Base-by-base conservation (phyloP, 2,113 vertebrate species). In the zebrafish (Danio rerio) region DNA sequence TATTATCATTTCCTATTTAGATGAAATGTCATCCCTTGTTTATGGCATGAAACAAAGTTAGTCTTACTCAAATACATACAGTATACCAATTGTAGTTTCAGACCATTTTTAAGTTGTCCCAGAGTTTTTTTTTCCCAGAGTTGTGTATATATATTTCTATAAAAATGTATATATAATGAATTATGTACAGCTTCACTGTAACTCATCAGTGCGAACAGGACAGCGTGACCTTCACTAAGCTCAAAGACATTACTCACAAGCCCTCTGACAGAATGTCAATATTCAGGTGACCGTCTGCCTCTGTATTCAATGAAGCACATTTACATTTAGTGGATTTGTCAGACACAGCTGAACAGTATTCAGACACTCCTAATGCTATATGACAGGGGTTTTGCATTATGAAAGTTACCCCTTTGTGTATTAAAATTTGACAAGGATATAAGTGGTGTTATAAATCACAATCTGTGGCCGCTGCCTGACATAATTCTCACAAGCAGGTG, bases 401-500 rank as follows among this genome's bases (percentile, higher is more conserved):
- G 45, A 58, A 58, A 18, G 53, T n/a, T 58, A 10, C 9, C 50
- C 5, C 50, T 4, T n/a, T 13, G 5, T 55, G 31, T 7, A 8
- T 58, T 43, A 2, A 1, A 58, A 8, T 58, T 74, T 20, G 31
- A 58, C 6, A 74, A 74, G 72, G 40, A 74, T 58, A 12, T 74
- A 74, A 74, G 53, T 58, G 16, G 53, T 58, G 31, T 74, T 58
- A 74, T 74, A 73, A 42, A 73, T 56, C 31, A 52, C 49, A 58
- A 56, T 5, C 15, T 74, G 31, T 2, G 18, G 55, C 7, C 6
- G 15, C 2, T 9, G 6, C 16, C 40, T 18, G 72, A 45, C 50
- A 73, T 42, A 18, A 45, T 56, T 49, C 53, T 13, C 16, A 74
- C 72, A 58, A 58, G 16, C 16, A 74, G 72, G 6, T 74, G 31